Evolutionary conservation across 1,140 invertebrate genomes (phyloP).

Genomic region (Drosophila kohkoa): DNA sequence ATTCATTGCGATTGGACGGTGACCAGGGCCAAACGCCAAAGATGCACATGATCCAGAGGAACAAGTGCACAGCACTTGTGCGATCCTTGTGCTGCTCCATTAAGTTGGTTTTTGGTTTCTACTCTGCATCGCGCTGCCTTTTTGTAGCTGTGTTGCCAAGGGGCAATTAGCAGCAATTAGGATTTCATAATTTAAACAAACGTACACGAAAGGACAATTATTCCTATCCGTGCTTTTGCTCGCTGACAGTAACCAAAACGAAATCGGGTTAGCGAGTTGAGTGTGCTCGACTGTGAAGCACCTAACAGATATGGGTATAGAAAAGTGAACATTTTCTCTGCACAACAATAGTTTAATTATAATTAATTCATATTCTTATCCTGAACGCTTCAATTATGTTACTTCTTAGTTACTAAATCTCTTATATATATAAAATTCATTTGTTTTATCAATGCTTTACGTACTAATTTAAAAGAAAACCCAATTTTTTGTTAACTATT

Average conservation of each 20-base stretch:
- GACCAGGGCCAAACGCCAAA: slow-evolving; percentile 73
- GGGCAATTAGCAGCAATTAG: slow-evolving; percentile 63
- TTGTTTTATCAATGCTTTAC: too few species aligned
- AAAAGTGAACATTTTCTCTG: too few species aligned
- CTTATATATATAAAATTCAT: too few species aligned
- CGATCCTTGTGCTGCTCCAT: slow-evolving; percentile 53
- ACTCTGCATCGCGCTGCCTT: neutral
- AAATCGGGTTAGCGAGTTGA: neutral
- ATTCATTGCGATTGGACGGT: neutral
- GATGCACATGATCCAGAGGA: slow-evolving; percentile 59
- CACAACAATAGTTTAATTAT: too few species aligned
- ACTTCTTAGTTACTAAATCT: too few species aligned
- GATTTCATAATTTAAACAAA: slow-evolving; percentile 45
- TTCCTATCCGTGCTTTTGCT: slow-evolving; percentile 7
- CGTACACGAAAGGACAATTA: slow-evolving; percentile 41
- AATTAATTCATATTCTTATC: too few species aligned
- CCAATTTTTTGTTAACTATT: too few species aligned
- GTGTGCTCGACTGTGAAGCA: neutral
- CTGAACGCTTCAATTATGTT: too few species aligned
- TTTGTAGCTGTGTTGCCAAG: slow-evolving; percentile 41
- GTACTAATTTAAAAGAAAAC: too few species aligned
- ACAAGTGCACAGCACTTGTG: slow-evolving; percentile 39
- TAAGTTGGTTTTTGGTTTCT: slow-evolving; percentile 24
- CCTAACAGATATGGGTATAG: neutral
- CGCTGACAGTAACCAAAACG: neutral